Evolutionary conservation across 2,113 vertebrate genomes (phyloP), one percentile per base, ranked within the genome.

Genomic region (Neopipo cinnamomea): DNA sequence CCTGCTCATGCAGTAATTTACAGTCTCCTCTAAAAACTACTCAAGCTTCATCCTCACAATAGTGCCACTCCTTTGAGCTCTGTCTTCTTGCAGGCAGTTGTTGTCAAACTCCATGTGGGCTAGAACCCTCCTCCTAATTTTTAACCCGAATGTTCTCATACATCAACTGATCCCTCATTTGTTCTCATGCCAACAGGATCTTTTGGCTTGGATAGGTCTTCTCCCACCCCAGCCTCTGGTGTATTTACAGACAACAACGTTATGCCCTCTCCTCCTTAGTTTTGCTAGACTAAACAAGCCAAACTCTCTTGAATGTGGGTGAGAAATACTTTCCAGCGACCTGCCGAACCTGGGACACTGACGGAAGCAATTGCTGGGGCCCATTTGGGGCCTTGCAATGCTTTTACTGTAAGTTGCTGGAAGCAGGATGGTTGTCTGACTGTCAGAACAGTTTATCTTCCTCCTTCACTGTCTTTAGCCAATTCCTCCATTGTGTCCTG

Each of bases 271-370:
- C 55, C 73, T 91, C 42, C 72, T 92, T 37, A 78, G 47, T 91
- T 95, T 95, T 92, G 30, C 86, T 89, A 96, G 76, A 95, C 66
- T 91, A 95, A 95, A 92, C 83, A 97, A 95, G 89, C 56, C 61
- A 82, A 92, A 71, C 47, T 87, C 23, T 84, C 70, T 78, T 75
- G 47, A 93, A 93, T 68, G 94, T 84, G 89, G 65, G 61, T 89
- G 89, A 96, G 80, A 93, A 88, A 93, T 53, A 56, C 88, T 84
- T 95, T 96, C 85, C 79, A 90, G 79, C 67, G 85, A 90, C 21
- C 37, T 88, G 78, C 23, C 4, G 12, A 84, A 83, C 68, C 25
- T 77, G 75, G 79, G 79, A 82, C 75, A 66, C 18, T 0, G 3
- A 72, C 0, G 5, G 77, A 52, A 88, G 37, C 0, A 9, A 37